Conservation (phyloP, 2,888 invertebrate genomes). For the Eudemis profundana region DNA sequence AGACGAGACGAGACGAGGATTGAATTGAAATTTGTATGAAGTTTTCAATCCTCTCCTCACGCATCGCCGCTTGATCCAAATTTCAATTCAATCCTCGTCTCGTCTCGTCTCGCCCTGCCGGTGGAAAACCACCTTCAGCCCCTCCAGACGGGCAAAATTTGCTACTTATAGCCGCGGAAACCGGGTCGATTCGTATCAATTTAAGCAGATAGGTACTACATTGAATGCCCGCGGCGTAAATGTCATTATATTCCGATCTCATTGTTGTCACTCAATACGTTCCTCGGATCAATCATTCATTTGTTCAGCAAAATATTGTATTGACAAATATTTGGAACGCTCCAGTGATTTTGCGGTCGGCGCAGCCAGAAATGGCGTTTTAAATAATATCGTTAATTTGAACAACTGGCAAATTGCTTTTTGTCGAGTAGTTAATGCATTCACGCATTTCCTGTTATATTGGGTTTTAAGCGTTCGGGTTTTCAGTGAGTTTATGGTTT, state of each 20-base stretch:
- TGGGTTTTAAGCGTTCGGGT: not conserved
- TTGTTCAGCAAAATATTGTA: slow-evolving; percentile 17
- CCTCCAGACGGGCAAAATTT: no score
- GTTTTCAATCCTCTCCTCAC: no score
- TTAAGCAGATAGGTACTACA: no score
- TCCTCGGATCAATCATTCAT: slow-evolving; percentile 7
- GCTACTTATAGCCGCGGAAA: no score
- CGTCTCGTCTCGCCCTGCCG: no score
- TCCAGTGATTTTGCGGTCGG: slow-evolving; percentile 16
- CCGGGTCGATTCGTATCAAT: no score
- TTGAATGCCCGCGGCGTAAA: slow-evolving; percentile 17
- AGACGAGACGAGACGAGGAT: no score
- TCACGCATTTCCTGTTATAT: slow-evolving; percentile 5
- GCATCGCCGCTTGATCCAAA: no score
- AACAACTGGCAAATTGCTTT: slow-evolving; percentile 13
- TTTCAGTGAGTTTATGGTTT: not conserved
- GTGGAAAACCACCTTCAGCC: no score
- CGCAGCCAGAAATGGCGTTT: slow-evolving; percentile 3
- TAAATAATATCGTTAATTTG: slow-evolving; percentile 12
- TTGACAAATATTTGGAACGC: slow-evolving; percentile 13
- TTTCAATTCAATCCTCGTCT: no score
- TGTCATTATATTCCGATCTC: slow-evolving; percentile 11
- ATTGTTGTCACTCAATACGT: slow-evolving; percentile 29
- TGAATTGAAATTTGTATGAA: no score
- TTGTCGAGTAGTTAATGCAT: slow-evolving; percentile 6